A percentile compares a stretch with the other conserved stretches of the same genome.
Evolutionary conservation across 2,797 vertebrate species (phyloP).

Genomic region (Rhincodon typus): DNA sequence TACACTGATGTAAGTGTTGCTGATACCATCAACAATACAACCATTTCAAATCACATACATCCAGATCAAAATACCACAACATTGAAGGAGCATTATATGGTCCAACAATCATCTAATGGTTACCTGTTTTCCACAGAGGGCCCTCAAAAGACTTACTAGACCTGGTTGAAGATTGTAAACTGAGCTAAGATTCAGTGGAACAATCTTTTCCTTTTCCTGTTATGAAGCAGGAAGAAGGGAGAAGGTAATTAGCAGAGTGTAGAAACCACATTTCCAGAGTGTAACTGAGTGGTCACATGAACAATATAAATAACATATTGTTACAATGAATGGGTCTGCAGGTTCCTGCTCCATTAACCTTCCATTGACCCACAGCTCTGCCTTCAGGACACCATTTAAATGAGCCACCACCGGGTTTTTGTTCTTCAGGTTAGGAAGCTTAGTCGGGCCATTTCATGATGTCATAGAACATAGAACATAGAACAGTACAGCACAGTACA

Average conservation of each 20-base stretch:
- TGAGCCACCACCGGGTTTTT: not conserved
- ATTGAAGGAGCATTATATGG: too few species aligned
- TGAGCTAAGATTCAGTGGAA: not conserved
- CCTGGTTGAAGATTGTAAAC: not conserved
- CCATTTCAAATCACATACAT: not conserved
- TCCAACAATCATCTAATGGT: not conserved
- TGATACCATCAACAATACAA: not conserved
- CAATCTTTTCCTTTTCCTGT: not conserved
- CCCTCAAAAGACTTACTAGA: not conserved
- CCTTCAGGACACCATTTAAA: not conserved
- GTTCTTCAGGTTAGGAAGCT: too few species aligned
- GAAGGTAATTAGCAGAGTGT: not conserved
- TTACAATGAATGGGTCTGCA: not conserved
- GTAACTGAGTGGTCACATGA: not conserved
- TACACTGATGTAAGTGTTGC: not conserved
- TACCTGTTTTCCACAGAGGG: not conserved
- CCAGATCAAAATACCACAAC: not conserved
- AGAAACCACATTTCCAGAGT: not conserved
- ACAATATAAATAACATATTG: not conserved
- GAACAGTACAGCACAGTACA: too few species aligned
- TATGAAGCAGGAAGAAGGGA: not conserved
- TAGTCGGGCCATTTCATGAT: too few species aligned
- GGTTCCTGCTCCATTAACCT: not conserved
- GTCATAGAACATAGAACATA: too few species aligned
- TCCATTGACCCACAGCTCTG: too few species aligned